Evolutionary conservation across 2,797 vertebrate species (phyloP).

Genomic region (Pelodytes ibericus): DNA sequence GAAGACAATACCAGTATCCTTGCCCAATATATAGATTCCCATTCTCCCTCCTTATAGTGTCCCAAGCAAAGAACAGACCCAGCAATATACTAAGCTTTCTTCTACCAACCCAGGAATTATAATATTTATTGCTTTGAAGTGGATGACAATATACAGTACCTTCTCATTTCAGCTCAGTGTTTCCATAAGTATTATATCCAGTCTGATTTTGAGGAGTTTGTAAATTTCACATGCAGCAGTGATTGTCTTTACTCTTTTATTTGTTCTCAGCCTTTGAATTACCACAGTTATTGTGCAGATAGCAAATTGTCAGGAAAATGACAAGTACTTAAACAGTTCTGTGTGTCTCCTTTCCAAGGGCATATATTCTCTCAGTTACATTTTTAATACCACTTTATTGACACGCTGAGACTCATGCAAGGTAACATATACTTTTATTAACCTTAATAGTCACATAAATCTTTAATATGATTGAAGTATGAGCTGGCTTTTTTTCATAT

Average conservation of each 20-base stretch:
- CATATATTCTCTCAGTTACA: slow-evolving; percentile 62
- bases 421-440: slow-evolving; percentile 57
- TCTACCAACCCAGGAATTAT: too few species aligned
- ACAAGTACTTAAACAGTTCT: slow-evolving; percentile 59
- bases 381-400: slow-evolving; percentile 67
- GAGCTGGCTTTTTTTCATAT: slow-evolving; percentile 24
- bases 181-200: slow-evolving; percentile 53
- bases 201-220: slow-evolving; percentile 59
- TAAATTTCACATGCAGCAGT: slow-evolving; percentile 48
- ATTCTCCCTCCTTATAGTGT: too few species aligned
- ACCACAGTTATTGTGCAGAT: slow-evolving; percentile 56
- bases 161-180: slow-evolving; percentile 53
- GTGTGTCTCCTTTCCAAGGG: slow-evolving; percentile 59
- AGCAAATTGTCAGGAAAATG: slow-evolving; percentile 62
- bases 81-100: too few species aligned
- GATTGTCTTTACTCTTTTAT: slow-evolving; percentile 57
- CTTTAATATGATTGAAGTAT: slow-evolving; percentile 49
- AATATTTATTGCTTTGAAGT: too few species aligned
- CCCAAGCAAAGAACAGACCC: too few species aligned
- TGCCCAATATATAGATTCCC: too few species aligned
- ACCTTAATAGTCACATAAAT: slow-evolving; percentile 63
- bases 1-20: too few species aligned
- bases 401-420: slow-evolving; percentile 64
- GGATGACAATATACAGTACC: too few species aligned
- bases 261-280: slow-evolving; percentile 61